A percentile compares a stretch with the other conserved stretches of the same genome.
Conservation (phyloP, 2,113 vertebrate genomes). For the Pycnonotus jocosus region DNA sequence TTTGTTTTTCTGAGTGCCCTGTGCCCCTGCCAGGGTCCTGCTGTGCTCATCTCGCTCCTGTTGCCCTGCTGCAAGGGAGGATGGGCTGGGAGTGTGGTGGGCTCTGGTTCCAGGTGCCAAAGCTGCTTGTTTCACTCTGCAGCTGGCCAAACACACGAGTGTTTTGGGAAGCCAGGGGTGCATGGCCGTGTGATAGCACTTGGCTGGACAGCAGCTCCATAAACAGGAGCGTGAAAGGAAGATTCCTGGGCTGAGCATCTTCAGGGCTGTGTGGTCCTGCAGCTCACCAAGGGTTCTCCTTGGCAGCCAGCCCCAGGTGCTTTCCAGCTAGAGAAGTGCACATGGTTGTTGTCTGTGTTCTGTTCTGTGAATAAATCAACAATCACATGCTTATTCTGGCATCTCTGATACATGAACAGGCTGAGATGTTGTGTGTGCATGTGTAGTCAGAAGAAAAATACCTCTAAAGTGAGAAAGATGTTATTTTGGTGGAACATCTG, state of each 20-base stretch:
- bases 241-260: neutral
- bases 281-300: neutral
- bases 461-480: neutral
- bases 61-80: neutral
- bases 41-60: neutral
- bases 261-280: neutral
- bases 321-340: neutral
- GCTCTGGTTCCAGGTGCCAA: neutral
- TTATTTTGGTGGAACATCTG: constrained; percentile 1
- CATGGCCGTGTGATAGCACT: neutral
- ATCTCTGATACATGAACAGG: neutral
- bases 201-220: neutral
- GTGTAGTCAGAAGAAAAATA: neutral
- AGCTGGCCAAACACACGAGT: neutral
- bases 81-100: neutral
- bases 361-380: neutral
- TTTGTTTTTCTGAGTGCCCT: neutral
- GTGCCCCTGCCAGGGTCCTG: neutral
- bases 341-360: neutral
- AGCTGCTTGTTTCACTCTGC: neutral
- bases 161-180: neutral
- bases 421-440: neutral
- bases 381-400: neutral
- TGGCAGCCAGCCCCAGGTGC: neutral
- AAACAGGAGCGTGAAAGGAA: neutral